Base-by-base conservation (phyloP, 2,888 invertebrate genomes). In the Mesorhabditis belari region DNA sequence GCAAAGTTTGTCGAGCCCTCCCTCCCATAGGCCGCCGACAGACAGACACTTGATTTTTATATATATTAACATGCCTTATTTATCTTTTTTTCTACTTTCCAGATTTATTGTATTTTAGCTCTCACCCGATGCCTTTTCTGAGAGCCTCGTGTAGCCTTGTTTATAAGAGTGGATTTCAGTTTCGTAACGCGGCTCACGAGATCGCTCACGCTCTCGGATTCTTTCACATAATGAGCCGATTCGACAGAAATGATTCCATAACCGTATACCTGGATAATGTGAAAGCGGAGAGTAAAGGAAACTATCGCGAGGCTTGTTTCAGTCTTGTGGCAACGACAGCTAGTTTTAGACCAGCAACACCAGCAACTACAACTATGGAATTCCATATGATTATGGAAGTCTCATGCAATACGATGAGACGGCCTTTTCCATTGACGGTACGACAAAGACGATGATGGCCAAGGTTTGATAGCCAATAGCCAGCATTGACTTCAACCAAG, bases 151-250 rank as follows among this genome's bases (percentile, higher is more conserved):
- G n/a, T n/a, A n/a, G n/a, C n/a, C n/a, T n/a, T n/a, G n/a, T n/a
- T n/a, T n/a, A n/a, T n/a, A n/a, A n/a, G n/a, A n/a, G n/a, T n/a
- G n/a, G n/a, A n/a, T n/a, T n/a, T n/a, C n/a, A n/a, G n/a, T n/a
- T n/a, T n/a, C n/a, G n/a, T n/a, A n/a, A n/a, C n/a, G 68, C 68
- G 26, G 68, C 68, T 35, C 68, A 68, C 26, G 68, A 68, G 59
- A 61, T 77, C n/a, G 77, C 71, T 9, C 77, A 77, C 64, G 74
- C 77, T 6, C 63, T 77, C 21, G 71, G 77, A 4, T 70, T 76
- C 61, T 77, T 75, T 63, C 77, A 77, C 60, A 70, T 69, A 26
- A 76, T 65, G 56, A 65, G 49, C 24, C 35, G 57, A 19, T 17
- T 23, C 49, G 57, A 57, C 25, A 21, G 57, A 17, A 49, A 57